Base-by-base conservation (phyloP, 2,113 vertebrate species). In the Raphicerus campestris region DNA sequence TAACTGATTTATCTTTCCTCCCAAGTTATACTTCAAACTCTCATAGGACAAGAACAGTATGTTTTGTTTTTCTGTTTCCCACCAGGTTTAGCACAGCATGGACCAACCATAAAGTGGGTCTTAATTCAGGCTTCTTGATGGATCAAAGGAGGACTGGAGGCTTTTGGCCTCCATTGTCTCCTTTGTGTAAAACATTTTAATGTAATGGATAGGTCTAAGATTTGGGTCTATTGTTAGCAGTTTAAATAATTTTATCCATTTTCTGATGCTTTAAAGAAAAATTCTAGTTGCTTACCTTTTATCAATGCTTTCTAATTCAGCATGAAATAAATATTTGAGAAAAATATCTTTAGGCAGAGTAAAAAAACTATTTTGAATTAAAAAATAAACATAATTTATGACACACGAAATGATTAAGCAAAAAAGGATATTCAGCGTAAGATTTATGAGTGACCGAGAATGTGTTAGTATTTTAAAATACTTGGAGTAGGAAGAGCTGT, bases 321-420 rank as follows among this genome's bases (percentile, higher is more conserved):
- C 58, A 75, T 63, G 28, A 42, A 87, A 61, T 45, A 17, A 78
- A 73, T 86, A 87, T 66, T 92, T 83, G 51, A 86, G 60, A 86
- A 94, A 97, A 85, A 56, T 53, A 70, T 56, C 49, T 96, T 93
- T 39, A 80, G 45, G 35, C 5, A 66, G 20, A 94, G 47, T 42
- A 88, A 83, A 93, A 93, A 42, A 66, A 6, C 2, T 49, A 87
- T 51, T 88, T 96, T 75, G 30, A 95, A 93, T 53, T 53, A 17
- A 22, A 83, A 96, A 63, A 20, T 82, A 56, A 80, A 83, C 22
- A 56, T 35, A 87, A 93, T 63, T 91, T 96, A 94, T 89, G 30
- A 87, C 32, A 73, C 4, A 19, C n/a, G 51, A 55, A 81, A 66
- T 5, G 39, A 51, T 39, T 77, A 66, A 55, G n/a, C 28, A 89